Evolutionary conservation across 2,888 invertebrate genomes (phyloP).

Genomic region (Netelia virgata): DNA sequence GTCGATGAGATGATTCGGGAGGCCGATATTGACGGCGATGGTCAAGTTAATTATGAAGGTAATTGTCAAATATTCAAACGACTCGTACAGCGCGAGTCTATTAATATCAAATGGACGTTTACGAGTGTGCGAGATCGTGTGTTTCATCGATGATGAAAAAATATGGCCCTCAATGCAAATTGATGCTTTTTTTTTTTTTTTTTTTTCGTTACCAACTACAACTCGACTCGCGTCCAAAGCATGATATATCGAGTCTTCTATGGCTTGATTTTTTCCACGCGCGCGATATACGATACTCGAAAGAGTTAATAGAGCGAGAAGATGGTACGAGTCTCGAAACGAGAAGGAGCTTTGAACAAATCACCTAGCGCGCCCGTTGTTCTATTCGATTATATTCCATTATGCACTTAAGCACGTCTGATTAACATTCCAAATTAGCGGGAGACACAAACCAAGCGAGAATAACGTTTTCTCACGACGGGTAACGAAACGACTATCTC

Average conservation of each 20-base stretch:
- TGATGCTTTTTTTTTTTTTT: constrained; percentile 23
- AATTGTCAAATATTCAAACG: constrained; percentile 56
- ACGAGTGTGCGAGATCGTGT: too few species aligned
- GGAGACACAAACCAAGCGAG: constrained; percentile 14
- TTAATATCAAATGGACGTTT: too few species aligned
- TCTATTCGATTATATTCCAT: constrained; percentile 65
- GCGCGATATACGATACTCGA: constrained; percentile 54
- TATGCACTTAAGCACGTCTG: constrained; percentile 64
- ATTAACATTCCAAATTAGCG: constrained; percentile 66
- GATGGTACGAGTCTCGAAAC: constrained; percentile 47
- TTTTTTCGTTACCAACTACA: background rate
- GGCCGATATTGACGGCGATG: constrained; percentile 99
- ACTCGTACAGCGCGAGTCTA: background rate
- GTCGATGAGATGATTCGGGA: constrained; percentile 99
- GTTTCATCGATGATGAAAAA: too few species aligned
- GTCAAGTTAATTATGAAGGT: constrained; percentile 99
- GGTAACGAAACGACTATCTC: constrained; percentile 10
- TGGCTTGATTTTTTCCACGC: constrained; percentile 41
- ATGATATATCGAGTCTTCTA: background rate
- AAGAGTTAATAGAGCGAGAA: constrained; percentile 19
- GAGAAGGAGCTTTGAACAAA: constrained; percentile 56
- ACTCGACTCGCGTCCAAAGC: background rate
- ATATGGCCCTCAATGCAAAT: background rate
- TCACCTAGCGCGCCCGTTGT: constrained; percentile 60
- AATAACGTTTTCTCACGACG: constrained; percentile 54